These are phyloP conservation scores for Apostichopus parvimensis DNA, from an alignment of 35 echinoderm and acorn worm genomes.

Conservation along the genomic window DNA sequence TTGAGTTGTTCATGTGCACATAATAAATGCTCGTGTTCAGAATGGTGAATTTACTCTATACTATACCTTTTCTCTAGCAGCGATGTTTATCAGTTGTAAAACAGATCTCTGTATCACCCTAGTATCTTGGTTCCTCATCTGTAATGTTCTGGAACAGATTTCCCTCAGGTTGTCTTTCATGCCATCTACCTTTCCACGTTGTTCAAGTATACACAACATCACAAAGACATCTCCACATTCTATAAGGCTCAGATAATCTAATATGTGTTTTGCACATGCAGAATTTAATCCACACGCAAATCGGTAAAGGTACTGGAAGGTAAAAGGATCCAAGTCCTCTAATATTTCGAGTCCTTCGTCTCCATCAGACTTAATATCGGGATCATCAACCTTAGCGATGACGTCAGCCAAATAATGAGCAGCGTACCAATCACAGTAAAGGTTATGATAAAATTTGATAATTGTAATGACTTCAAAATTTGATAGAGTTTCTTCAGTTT, in stretches of 20 bases:
- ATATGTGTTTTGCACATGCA: background rate
- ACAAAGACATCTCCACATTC: background rate
- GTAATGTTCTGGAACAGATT: background rate
- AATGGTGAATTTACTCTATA: too few species aligned
- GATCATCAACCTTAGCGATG: background rate
- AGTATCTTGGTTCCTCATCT: background rate
- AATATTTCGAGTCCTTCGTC: background rate
- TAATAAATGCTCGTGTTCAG: too few species aligned
- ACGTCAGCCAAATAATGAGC: background rate
- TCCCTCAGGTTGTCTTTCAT: background rate
- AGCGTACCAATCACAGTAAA: background rate
- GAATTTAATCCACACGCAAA: background rate
- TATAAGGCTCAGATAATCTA: background rate
- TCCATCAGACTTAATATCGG: background rate
- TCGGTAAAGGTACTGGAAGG: constrained; percentile 3
- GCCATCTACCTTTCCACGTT: background rate
- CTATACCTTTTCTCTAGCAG: constrained; percentile 1
- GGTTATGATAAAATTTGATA: background rate
- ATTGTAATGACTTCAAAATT: background rate
- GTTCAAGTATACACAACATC: constrained; percentile 21
- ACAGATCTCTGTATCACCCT: constrained; percentile 8
- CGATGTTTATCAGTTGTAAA: constrained; percentile 5
- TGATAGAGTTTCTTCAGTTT: background rate
- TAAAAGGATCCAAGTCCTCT: background rate
- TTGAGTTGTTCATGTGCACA: too few species aligned